phyloP scores from a whole-genome alignment of 2,113 vertebrate genomes.

The Calidris pugnax region DNA sequence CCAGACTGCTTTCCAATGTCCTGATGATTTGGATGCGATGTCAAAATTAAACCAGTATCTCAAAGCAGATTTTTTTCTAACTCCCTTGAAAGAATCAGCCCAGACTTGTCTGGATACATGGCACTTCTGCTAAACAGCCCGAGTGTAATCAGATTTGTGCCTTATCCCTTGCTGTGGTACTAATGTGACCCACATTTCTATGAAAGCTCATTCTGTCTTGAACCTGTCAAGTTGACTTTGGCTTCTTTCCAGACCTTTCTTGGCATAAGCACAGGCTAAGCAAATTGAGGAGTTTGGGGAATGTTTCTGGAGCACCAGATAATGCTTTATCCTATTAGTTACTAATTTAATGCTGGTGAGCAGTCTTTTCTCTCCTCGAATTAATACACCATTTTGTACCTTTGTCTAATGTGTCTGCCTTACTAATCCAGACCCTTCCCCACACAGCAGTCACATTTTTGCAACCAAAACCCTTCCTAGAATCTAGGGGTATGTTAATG shows the following conservation, averaged over 20 bases:
- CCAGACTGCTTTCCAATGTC: background rate
- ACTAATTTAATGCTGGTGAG: background rate
- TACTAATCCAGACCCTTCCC: background rate
- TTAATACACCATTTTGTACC: background rate
- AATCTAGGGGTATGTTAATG: background rate
- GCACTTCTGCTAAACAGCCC: background rate
- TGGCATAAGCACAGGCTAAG: background rate
- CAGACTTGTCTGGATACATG: background rate
- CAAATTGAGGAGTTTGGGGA: background rate
- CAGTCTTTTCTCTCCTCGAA: constrained; percentile 15
- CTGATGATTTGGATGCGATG: background rate
- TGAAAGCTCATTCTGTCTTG: constrained; percentile 9
- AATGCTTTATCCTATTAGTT: constrained; percentile 23
- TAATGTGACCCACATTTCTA: background rate
- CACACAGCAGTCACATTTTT: background rate
- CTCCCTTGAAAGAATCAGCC: background rate
- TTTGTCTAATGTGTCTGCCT: background rate
- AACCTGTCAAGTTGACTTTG: background rate
- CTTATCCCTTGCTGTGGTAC: background rate
- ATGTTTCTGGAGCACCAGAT: constrained; percentile 14
- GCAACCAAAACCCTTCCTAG: background rate
- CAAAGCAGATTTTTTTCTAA: background rate
- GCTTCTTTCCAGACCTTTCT: background rate
- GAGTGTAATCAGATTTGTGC: background rate
- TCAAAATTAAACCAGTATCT: background rate